A percentile compares a stretch with the other conserved stretches of the same genome.
phyloP scores from a whole-genome alignment of 2,113 vertebrate species.

The Coptodon bakossiorum region DNA sequence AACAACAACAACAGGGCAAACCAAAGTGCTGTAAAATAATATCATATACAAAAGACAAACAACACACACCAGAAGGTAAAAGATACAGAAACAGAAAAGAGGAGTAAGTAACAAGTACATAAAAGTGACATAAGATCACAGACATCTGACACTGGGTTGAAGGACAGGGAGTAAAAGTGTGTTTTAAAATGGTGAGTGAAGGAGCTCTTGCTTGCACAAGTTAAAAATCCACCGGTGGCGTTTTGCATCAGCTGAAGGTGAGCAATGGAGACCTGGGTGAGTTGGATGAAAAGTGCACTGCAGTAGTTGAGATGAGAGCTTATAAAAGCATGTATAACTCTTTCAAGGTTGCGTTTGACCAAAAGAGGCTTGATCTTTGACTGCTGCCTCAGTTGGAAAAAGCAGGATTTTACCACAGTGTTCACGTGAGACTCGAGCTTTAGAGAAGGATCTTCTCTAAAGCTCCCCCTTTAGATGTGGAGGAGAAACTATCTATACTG shows the following conservation, averaged over 20 bases:
- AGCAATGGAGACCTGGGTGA: not conserved
- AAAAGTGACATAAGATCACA: not conserved
- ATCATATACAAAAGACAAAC: not conserved
- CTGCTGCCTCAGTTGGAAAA: not conserved
- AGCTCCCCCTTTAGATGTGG: no score
- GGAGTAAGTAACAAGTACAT: not conserved
- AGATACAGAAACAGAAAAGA: not conserved
- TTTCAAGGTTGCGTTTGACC: not conserved
- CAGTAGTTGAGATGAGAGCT: not conserved
- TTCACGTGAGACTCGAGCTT: not conserved
- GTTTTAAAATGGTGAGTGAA: not conserved
- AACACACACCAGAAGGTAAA: not conserved
- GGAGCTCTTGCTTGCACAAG: not conserved
- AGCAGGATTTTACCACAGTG: not conserved
- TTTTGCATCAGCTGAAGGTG: not conserved
- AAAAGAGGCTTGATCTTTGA: not conserved
- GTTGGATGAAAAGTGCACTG: not conserved
- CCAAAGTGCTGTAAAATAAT: not conserved
- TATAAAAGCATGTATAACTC: not conserved
- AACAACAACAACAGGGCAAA: not conserved
- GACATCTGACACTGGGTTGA: not conserved
- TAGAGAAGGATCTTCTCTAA: not conserved
- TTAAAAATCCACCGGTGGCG: not conserved
- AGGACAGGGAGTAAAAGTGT: not conserved
- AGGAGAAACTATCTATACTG: no score